Evolutionary conservation across 2,888 invertebrate genomes (phyloP), one percentile per base, ranked within the genome.

Genomic region (Argyra leucocephala): DNA sequence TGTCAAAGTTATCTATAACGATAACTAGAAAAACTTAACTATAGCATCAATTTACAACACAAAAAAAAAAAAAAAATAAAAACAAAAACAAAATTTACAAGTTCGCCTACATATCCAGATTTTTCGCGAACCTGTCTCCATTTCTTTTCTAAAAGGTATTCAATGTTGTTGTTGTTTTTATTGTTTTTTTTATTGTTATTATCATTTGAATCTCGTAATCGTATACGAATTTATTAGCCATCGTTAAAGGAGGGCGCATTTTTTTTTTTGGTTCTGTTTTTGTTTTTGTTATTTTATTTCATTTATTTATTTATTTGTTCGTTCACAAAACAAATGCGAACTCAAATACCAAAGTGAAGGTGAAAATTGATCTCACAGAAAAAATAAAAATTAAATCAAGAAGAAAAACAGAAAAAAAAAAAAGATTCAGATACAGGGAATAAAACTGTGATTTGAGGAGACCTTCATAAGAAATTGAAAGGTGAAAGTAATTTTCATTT

Each of bases 381-480:
- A 48, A 15, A 48, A 48, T 15, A 48, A 2, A 48, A n/a, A 48
- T 3, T 18, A 48, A 48, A 48, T 18, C n/a, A 48, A 48, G 31
- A 48, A 48, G 31, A 12, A 31, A 31, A 1, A 2, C 31, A 31
- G 1, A 31, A 31, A 31, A 31, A 31, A 31, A 31, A 31, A 48
- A 18, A 48, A 7, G 2, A 37, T 48, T 5, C 6, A 48, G 48
- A 48, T 18, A 48, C 12, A 48, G 18, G 18, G 48, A 48, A 15
- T 5, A 48, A 48, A 48, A 18, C 12, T 48, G 18, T 3, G 18
- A 48, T 37, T 48, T 48, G 12, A 2, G n/a, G 5, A 48, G 48
- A 48, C 48, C 48, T 48, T 48, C 48, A 48, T 37, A 37, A 48
- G 48, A 48, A 48, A 48, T 48, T 48, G 15, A 48, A 48, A 48